Percentiles rank a stretch among this genome's conserved stretches.
Evolutionary conservation across 2,113 vertebrate species (phyloP).

Genomic region (Oxyura jamaicensis): DNA sequence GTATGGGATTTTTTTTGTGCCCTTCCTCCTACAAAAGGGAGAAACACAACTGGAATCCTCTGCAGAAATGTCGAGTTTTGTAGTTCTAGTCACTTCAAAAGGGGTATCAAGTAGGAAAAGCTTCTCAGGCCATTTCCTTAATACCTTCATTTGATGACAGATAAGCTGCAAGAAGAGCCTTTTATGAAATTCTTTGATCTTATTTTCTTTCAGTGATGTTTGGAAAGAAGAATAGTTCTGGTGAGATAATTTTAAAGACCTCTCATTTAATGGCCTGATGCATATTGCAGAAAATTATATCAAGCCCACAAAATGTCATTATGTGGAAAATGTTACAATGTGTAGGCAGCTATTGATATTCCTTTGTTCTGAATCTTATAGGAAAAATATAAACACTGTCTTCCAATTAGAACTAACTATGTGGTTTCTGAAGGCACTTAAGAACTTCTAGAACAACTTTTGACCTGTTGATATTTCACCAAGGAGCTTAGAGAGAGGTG

Average conservation of each 20-base stretch:
- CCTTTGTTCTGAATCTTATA: constrained; percentile 3
- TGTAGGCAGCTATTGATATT: constrained; percentile 45
- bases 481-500: background rate
- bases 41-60: constrained; percentile 24
- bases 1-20: accelerated
- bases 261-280: constrained; percentile 52
- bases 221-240: constrained; percentile 44
- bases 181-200: constrained; percentile 74
- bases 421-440: background rate
- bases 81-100: constrained; percentile 60
- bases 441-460: constrained; percentile 16
- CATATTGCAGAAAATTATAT: constrained; percentile 43
- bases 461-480: background rate
- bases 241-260: constrained; percentile 65
- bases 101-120: constrained; percentile 55
- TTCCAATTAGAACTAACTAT: background rate
- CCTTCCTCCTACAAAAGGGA: background rate
- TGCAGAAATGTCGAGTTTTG: constrained; percentile 2
- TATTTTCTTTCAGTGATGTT: constrained; percentile 52
- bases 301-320: constrained; percentile 12
- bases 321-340: constrained; percentile 26
- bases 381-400: background rate
- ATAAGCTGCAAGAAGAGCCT: constrained; percentile 36
- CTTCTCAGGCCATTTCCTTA: constrained; percentile 66
- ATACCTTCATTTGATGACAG: constrained; percentile 71